Conservation (phyloP, 2,797 vertebrate species). For the Sarcophilus harrisii region DNA sequence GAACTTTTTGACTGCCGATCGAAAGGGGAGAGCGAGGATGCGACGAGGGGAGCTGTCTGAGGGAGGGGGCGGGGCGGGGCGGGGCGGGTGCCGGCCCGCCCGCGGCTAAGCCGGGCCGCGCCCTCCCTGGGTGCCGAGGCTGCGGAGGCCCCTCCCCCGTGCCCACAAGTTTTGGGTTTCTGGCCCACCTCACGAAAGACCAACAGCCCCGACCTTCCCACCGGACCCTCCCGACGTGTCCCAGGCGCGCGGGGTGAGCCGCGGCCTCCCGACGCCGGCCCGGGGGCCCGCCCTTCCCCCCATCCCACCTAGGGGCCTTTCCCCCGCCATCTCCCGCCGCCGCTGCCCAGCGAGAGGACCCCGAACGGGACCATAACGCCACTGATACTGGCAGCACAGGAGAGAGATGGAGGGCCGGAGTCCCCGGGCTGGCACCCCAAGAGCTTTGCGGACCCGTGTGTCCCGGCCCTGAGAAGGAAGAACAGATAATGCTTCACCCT, state of each 20-base stretch:
- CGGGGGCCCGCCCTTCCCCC: not conserved
- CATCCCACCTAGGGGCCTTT: not conserved
- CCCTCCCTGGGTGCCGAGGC: not conserved
- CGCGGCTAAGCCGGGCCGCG: not conserved
- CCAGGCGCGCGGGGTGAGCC: not conserved
- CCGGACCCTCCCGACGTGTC: not conserved
- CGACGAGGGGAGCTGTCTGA: not conserved
- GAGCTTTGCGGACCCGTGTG: not conserved
- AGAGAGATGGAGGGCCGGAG: not conserved
- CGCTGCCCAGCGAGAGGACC: not conserved
- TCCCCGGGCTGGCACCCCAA: not conserved
- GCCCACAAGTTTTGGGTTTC: not conserved
- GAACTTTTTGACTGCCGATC: conserved; percentile 67
- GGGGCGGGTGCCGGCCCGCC: not conserved
- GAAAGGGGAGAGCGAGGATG: not conserved
- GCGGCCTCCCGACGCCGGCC: not conserved
- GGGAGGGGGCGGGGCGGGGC: not conserved
- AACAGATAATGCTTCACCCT: not conserved
- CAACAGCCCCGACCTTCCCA: not conserved
- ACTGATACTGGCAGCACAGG: not conserved
- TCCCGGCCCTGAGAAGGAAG: not conserved
- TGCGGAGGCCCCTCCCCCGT: too few species aligned
- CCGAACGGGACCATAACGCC: not conserved
- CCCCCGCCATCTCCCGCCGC: not conserved
- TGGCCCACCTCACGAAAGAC: not conserved